phyloP scores from a whole-genome alignment of 2,888 invertebrate species.

The Acleris laterana region DNA sequence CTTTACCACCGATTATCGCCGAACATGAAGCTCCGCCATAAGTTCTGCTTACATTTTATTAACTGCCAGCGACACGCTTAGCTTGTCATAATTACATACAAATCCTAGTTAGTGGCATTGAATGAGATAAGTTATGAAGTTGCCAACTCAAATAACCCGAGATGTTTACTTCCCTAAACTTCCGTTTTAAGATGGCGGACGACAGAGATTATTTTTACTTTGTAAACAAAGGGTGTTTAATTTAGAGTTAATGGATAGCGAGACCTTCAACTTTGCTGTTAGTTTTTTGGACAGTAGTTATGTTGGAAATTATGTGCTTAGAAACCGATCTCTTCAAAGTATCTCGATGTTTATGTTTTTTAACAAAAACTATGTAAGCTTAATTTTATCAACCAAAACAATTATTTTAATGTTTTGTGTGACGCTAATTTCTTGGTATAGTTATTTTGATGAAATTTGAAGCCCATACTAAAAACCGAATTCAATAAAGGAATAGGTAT shows the following conservation, averaged over 20 bases:
- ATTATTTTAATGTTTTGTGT: no score
- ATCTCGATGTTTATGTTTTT: no score
- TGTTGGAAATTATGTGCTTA: background rate
- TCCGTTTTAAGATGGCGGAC: slow-evolving; percentile 26
- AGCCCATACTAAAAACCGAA: no score
- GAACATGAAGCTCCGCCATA: no score
- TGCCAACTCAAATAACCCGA: slow-evolving; percentile 22
- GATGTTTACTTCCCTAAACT: slow-evolving; percentile 20
- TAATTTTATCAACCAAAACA: no score
- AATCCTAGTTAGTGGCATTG: background rate
- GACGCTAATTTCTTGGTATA: no score
- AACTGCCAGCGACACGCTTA: background rate
- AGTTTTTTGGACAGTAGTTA: background rate
- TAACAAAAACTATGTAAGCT: no score
- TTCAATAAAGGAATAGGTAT: no score
- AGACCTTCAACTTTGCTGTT: slow-evolving; percentile 7
- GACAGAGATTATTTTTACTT: slow-evolving; percentile 29
- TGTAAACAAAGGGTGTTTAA: slow-evolving; percentile 22
- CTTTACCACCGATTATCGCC: no score
- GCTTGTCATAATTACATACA: background rate
- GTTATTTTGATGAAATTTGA: no score
- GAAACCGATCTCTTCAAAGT: background rate
- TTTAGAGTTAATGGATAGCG: slow-evolving; percentile 8
- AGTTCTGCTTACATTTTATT: background rate
- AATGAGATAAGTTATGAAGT: slow-evolving; percentile 13